Evolutionary conservation across 2,797 vertebrate species (phyloP).

Genomic region (Brotula barbata): DNA sequence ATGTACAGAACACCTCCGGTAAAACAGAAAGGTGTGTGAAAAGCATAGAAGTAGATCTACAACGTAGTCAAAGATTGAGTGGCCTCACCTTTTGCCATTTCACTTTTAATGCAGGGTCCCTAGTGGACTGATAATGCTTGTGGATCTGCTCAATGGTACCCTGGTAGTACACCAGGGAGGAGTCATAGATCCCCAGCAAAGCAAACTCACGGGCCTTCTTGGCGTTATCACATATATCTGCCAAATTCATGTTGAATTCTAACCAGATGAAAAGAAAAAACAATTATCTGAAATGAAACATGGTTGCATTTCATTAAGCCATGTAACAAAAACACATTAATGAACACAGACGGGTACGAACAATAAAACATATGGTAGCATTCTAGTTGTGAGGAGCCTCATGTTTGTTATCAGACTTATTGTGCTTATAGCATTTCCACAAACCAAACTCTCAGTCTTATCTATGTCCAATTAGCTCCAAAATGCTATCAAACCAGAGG

Average conservation of each 20-base stretch:
- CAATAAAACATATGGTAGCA: background rate
- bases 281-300: background rate
- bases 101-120: constrained; percentile 89
- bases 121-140: constrained; percentile 87
- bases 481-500: too few relatives aligned
- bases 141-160: constrained; percentile 97
- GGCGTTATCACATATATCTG: constrained; percentile 94
- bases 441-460: too few relatives aligned
- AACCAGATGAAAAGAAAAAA: constrained; percentile 26
- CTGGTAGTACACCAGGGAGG: constrained; percentile 95
- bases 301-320: too few relatives aligned
- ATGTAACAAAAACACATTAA: too few relatives aligned
- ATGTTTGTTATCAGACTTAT: too few relatives aligned
- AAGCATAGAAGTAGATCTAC: too few relatives aligned
- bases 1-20: background rate
- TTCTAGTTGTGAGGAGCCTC: too few relatives aligned
- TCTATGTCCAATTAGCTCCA: too few relatives aligned
- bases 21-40: background rate
- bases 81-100: constrained; percentile 92
- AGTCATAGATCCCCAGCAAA: constrained; percentile 96
- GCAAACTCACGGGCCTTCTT: constrained; percentile 97
- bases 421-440: too few relatives aligned
- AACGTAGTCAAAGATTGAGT: too few relatives aligned
- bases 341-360: too few relatives aligned
- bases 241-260: constrained; percentile 88